Percentiles rank a stretch among this genome's conserved stretches.
Evolutionary conservation across 2,888 invertebrate genomes (phyloP).

Genomic region (Ferdinandea cuprea): DNA sequence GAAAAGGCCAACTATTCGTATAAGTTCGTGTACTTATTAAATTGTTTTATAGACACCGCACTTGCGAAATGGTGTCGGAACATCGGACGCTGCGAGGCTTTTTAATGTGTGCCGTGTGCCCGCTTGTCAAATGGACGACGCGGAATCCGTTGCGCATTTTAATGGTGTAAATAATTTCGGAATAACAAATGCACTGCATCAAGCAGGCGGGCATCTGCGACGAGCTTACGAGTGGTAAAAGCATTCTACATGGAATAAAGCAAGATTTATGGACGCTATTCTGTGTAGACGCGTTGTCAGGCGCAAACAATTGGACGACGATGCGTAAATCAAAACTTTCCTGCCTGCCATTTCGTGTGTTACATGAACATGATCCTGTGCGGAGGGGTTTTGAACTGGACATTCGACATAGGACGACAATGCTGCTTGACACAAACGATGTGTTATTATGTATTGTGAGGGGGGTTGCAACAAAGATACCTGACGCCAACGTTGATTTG

Average conservation of each 20-base stretch:
- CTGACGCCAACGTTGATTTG: neutral
- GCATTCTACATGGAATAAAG: slow-evolving; percentile 27
- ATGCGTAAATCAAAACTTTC: slow-evolving; percentile 58
- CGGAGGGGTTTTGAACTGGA: slow-evolving; percentile 3
- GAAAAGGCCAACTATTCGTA: neutral
- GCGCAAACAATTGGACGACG: slow-evolving; percentile 28
- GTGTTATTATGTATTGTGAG: slow-evolving; percentile 27
- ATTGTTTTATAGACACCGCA: slow-evolving; percentile 46
- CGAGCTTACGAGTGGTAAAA: slow-evolving; percentile 32
- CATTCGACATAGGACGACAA: slow-evolving; percentile 4
- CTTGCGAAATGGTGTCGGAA: slow-evolving; percentile 18
- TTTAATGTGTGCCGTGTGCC: slow-evolving; percentile 1
- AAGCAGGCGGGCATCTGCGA: neutral
- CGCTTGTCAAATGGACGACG: slow-evolving; percentile 39
- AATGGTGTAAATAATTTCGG: slow-evolving; percentile 54
- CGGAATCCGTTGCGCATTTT: slow-evolving; percentile 60
- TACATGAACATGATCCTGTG: slow-evolving; percentile 7
- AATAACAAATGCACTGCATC: slow-evolving; percentile 46
- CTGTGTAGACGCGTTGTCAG: slow-evolving; percentile 33
- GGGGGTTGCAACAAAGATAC: neutral
- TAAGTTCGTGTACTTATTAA: slow-evolving; percentile 42
- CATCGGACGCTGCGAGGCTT: neutral
- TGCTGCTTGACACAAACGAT: neutral
- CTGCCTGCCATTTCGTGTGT: neutral
- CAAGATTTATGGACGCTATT: slow-evolving; percentile 41